Evolutionary conservation across 1,140 invertebrate genomes (phyloP).

Genomic region (Hyphantria cunea): DNA sequence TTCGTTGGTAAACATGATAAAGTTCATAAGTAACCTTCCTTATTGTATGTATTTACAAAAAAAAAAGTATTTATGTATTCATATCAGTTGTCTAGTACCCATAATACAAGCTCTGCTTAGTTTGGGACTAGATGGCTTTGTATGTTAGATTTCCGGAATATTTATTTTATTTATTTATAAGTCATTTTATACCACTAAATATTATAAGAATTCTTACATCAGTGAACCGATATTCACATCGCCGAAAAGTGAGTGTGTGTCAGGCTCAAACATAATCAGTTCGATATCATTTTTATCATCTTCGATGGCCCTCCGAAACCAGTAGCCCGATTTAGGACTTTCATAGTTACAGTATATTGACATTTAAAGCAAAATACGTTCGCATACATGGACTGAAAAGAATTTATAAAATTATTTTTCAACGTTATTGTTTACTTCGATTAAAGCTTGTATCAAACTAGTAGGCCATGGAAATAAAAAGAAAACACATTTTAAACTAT

Average conservation of each 20-base stretch:
- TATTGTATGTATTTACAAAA: no score
- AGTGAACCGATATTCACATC: constrained; percentile 52
- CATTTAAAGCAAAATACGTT: constrained; percentile 54
- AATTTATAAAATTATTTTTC: background rate
- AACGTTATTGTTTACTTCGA: background rate
- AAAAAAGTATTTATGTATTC: no score
- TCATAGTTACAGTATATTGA: constrained; percentile 73
- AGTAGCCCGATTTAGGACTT: constrained; percentile 48
- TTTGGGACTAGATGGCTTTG: no score
- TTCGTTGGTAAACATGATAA: no score
- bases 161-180: no score
- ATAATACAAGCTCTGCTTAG: no score
- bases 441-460: no score
- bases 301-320: constrained; percentile 68
- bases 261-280: constrained; percentile 39
- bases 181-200: no score
- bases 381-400: constrained; percentile 4
- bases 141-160: no score
- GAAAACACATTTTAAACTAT: constrained; percentile 51
- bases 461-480: constrained; percentile 48
- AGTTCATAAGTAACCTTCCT: no score
- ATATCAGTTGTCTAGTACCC: no score
- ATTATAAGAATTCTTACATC: constrained; percentile 58
- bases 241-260: constrained; percentile 52
- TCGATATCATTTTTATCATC: constrained; percentile 60